These are phyloP conservation scores for Syritta pipiens DNA, from an alignment of 2,888 invertebrate species.

Conservation along the genomic window DNA sequence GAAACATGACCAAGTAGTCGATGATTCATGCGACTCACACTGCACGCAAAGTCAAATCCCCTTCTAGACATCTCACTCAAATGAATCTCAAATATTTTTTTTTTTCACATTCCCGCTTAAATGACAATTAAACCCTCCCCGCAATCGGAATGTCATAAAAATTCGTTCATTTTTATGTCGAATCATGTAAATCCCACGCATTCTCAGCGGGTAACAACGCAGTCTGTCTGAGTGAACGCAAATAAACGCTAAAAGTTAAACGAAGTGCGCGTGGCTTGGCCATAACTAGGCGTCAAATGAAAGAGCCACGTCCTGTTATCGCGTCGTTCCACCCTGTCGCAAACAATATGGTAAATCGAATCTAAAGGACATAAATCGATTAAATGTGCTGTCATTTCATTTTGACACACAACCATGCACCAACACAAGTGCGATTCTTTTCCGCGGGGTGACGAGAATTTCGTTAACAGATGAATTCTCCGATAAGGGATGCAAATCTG, in stretches of 20 bases:
- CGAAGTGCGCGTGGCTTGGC: constrained; percentile 51
- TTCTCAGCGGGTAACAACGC: not conserved
- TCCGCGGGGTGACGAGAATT: too few relatives aligned
- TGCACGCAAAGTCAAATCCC: too few relatives aligned
- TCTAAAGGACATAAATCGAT: constrained; percentile 75
- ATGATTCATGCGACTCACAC: too few relatives aligned
- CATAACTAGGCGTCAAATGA: constrained; percentile 5
- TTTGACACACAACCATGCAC: constrained; percentile 74
- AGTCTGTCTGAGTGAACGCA: constrained; percentile 30
- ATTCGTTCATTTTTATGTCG: constrained; percentile 9
- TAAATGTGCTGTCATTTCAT: constrained; percentile 76
- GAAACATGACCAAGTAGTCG: too few relatives aligned
- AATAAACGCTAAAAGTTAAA: constrained; percentile 56
- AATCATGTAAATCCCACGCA: constrained; percentile 20
- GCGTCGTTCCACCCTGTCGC: constrained; percentile 63
- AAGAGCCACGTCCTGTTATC: constrained; percentile 53
- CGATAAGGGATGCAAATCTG: constrained; percentile 71
- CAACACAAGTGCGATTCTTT: constrained; percentile 29
- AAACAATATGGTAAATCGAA: constrained; percentile 70
- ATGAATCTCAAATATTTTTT: too few relatives aligned
- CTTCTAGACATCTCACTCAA: too few relatives aligned
- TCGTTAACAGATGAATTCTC: constrained; percentile 51
- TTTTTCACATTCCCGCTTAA: too few relatives aligned
- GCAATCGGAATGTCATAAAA: constrained; percentile 55
- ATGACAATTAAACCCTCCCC: not conserved